phyloP scores from a whole-genome alignment of 2,888 invertebrate species.

The Pseudoips prasinana region DNA sequence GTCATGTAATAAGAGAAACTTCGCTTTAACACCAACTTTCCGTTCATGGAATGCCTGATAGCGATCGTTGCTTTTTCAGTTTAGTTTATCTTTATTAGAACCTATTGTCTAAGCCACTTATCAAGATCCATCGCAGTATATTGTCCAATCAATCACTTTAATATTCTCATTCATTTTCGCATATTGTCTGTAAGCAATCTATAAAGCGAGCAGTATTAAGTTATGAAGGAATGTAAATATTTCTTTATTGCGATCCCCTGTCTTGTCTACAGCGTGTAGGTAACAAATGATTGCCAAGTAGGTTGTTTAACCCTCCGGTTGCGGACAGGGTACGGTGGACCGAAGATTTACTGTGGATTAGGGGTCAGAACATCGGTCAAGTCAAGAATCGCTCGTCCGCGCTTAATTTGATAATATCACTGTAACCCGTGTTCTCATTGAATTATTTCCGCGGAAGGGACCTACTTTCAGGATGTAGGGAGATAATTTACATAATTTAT shows the following conservation, averaged over 20 bases:
- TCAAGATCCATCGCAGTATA: too few species aligned
- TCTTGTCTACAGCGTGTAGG: conserved; percentile 60
- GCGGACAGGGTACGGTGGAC: conserved; percentile 46
- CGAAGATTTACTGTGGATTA: conserved; percentile 79
- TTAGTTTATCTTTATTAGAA: too few species aligned
- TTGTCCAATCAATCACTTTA: too few species aligned
- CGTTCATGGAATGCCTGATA: too few species aligned
- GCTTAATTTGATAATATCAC: conserved; percentile 67
- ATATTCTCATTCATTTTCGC: too few species aligned
- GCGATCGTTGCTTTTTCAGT: too few species aligned
- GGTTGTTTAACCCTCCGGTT: conserved; percentile 70
- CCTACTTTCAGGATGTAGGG: background rate
- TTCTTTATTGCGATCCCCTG: conserved; percentile 46
- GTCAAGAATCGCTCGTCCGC: conserved; percentile 69
- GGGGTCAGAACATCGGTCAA: conserved; percentile 78
- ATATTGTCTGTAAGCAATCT: too few species aligned
- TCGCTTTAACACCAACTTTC: too few species aligned
- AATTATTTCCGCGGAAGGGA: conserved; percentile 35
- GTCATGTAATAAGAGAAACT: too few species aligned
- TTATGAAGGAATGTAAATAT: conserved; percentile 39
- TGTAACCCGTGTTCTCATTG: conserved; percentile 44
- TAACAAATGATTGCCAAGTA: conserved; percentile 75
- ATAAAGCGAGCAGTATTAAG: conserved; percentile 18
- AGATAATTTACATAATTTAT: too few species aligned
- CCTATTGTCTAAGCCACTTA: too few species aligned